phyloP scores from a whole-genome alignment of 1,140 invertebrate genomes.

The Sesamia nonagrioides region DNA sequence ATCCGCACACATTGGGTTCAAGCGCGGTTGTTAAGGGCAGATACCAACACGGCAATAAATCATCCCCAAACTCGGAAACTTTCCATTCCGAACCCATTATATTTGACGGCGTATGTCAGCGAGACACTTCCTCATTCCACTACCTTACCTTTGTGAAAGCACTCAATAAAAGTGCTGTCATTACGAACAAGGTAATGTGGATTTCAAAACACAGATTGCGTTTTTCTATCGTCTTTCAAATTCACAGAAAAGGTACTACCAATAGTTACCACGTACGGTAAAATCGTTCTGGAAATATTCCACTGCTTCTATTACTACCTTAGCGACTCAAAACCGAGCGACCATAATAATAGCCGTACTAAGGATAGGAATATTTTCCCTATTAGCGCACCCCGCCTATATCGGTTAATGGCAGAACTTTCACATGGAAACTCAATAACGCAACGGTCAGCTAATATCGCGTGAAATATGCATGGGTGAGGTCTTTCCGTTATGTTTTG shows the following conservation, averaged over 20 bases:
- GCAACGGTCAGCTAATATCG: constrained; percentile 74
- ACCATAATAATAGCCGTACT: constrained; percentile 34
- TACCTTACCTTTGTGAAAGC: constrained; percentile 53
- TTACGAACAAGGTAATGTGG: constrained; percentile 35
- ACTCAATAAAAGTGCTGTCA: constrained; percentile 50
- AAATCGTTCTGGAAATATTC: constrained; percentile 18
- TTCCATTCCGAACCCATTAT: constrained; percentile 71
- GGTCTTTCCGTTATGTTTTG: constrained; percentile 78
- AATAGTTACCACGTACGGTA: background rate
- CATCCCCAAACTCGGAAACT: constrained; percentile 73
- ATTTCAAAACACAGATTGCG: constrained; percentile 33
- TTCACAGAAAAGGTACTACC: background rate
- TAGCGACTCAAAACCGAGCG: constrained; percentile 24
- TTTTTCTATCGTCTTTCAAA: constrained; percentile 21
- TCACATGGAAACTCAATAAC: constrained; percentile 76
- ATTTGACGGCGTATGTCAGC: constrained; percentile 73
- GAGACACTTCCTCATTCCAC: constrained; percentile 64
- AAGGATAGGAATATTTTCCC: constrained; percentile 51
- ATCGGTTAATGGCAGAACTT: constrained; percentile 70
- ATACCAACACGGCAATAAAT: constrained; percentile 69
- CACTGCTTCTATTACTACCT: constrained; percentile 8
- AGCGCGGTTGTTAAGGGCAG: constrained; percentile 41
- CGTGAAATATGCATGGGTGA: constrained; percentile 81
- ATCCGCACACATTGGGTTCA: constrained; percentile 26
- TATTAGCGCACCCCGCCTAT: constrained; percentile 56